These are phyloP conservation scores for Amphipyra tragopoginis DNA, from an alignment of 2,888 invertebrate species.

Conservation along the genomic window DNA sequence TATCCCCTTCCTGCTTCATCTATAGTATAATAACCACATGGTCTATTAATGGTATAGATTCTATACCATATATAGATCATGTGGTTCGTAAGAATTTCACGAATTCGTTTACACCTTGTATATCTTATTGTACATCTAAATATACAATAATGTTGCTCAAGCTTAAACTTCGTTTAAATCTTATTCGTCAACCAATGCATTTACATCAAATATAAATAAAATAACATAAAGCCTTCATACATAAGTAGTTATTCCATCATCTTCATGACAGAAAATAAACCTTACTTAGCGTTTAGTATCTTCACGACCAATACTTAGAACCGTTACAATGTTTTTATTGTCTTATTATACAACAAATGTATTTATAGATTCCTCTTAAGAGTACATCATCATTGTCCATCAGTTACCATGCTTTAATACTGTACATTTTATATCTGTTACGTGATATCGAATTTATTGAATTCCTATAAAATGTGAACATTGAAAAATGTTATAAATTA, in stretches of 20 bases:
- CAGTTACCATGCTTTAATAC: not conserved
- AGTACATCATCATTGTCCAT: slow-evolving; percentile 6
- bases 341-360: slow-evolving; percentile 7
- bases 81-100: too few relatives aligned
- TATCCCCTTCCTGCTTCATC: too few relatives aligned
- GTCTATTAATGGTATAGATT: too few relatives aligned
- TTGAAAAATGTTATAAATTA: not conserved
- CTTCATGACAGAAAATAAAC: slow-evolving; percentile 14
- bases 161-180: too few relatives aligned
- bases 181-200: not conserved
- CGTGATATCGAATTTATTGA: slow-evolving; percentile 49
- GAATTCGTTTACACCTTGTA: too few relatives aligned
- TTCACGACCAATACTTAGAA: slow-evolving; percentile 28
- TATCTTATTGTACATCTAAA: too few relatives aligned
- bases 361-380: slow-evolving; percentile 11
- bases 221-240: not conserved
- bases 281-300: slow-evolving; percentile 15
- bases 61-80: too few relatives aligned
- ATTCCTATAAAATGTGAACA: slow-evolving; percentile 1
- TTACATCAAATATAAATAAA: not conserved
- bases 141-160: too few relatives aligned
- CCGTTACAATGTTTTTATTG: slow-evolving; percentile 26
- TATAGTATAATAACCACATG: too few relatives aligned
- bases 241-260: not conserved
- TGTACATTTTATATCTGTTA: slow-evolving; percentile 38